A percentile compares a stretch with the other conserved stretches of the same genome.
phyloP scores from a whole-genome alignment of 2,113 vertebrate species.

The Melanostigma gelatinosum region DNA sequence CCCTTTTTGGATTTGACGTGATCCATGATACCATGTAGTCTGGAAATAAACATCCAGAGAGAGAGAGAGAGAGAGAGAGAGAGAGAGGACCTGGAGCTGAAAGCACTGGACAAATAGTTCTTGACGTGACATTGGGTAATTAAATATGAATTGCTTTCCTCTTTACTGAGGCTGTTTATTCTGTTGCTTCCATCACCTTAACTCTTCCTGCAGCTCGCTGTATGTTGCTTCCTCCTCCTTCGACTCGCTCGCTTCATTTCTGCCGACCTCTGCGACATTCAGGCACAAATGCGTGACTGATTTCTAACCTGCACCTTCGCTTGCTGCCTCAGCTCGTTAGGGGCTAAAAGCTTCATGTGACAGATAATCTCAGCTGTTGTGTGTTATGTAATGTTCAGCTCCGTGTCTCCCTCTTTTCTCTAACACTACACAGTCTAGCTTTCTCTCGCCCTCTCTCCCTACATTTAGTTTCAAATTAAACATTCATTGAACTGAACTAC shows the following conservation, averaged over 20 bases:
- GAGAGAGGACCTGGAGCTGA: slow-evolving; percentile 41
- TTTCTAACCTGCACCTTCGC: slow-evolving; percentile 59
- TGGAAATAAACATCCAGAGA: slow-evolving; percentile 12
- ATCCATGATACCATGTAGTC: slow-evolving; percentile 1
- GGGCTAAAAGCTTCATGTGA: slow-evolving; percentile 56
- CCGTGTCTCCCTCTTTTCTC: background rate
- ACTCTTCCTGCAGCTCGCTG: slow-evolving; percentile 18
- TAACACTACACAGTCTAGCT: background rate
- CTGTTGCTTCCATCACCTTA: slow-evolving; percentile 9
- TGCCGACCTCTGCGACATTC: slow-evolving; percentile 66
- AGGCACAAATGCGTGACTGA: slow-evolving; percentile 60
- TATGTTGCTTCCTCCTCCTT: slow-evolving; percentile 6
- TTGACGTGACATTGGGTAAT: slow-evolving; percentile 35
- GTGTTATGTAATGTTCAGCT: slow-evolving; percentile 34
- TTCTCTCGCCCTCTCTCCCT: background rate
- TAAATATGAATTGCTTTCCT: slow-evolving; percentile 20
- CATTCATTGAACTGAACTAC: slow-evolving; percentile 51
- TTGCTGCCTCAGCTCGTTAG: slow-evolving; percentile 74
- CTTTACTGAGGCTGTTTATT: slow-evolving; percentile 20
- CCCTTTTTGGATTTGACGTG: background rate
- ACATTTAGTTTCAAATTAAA: slow-evolving; percentile 38
- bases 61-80: background rate
- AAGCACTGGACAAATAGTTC: slow-evolving; percentile 37
- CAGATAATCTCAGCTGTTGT: slow-evolving; percentile 59
- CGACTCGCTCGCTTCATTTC: slow-evolving; percentile 44